These are phyloP conservation scores for Icerya purchasi DNA, from an alignment of 2,888 invertebrate species.

Conservation along the genomic window DNA sequence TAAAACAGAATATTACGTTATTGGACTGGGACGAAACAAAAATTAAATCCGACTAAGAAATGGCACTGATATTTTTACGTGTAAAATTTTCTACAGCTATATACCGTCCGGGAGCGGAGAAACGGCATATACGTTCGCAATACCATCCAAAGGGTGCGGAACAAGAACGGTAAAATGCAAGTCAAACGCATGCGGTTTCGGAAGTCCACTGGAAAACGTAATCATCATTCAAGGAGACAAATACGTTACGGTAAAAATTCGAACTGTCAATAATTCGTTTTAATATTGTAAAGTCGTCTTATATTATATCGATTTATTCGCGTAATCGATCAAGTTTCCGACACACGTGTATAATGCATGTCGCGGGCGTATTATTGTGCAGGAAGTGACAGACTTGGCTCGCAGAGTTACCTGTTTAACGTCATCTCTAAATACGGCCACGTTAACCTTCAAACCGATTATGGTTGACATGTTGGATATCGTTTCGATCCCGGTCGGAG, in stretches of 20 bases:
- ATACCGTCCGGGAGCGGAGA: constrained; percentile 36
- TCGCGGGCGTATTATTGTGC: too few species aligned
- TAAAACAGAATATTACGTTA: too few species aligned
- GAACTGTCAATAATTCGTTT: too few species aligned
- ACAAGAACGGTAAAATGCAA: constrained; percentile 25
- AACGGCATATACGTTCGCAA: constrained; percentile 35
- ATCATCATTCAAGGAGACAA: constrained; percentile 45
- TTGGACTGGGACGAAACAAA: too few species aligned
- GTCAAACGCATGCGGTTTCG: constrained; percentile 29
- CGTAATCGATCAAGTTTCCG: too few species aligned
- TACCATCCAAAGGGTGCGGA: constrained; percentile 42
- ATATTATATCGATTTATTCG: too few species aligned
- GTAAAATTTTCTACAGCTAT: too few species aligned
- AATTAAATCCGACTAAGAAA: too few species aligned
- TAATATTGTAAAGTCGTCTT: too few species aligned
- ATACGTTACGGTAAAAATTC: constrained; percentile 30
- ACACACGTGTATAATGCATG: too few species aligned
- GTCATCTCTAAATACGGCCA: constrained; percentile 17
- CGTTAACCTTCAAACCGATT: constrained; percentile 35
- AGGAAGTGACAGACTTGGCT: constrained; percentile 40
- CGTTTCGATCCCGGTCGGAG: constrained; percentile 34
- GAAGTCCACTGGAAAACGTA: constrained; percentile 40
- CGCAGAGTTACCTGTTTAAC: constrained; percentile 33
- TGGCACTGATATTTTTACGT: too few species aligned
- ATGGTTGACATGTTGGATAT: constrained; percentile 47